phyloP scores from a whole-genome alignment of 2,113 vertebrate species.

The Gavialis gangeticus region DNA sequence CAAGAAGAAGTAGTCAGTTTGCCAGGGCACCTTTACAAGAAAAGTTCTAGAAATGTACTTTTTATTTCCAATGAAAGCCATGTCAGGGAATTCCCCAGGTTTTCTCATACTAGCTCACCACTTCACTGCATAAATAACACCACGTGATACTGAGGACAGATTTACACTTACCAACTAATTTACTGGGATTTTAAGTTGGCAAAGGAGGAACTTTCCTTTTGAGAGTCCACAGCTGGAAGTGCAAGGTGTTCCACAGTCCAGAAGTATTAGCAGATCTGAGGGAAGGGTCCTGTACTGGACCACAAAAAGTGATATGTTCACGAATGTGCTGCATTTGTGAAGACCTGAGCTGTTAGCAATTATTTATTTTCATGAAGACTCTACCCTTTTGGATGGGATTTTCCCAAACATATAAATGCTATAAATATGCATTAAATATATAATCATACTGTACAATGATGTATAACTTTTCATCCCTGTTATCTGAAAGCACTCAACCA shows the following conservation, averaged over 20 bases:
- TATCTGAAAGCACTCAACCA: background rate
- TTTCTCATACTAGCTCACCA: conserved; percentile 22
- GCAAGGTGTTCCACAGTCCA: background rate
- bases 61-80: no score
- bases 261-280: background rate
- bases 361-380: background rate
- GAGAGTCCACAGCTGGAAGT: background rate
- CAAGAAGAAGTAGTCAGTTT: no score
- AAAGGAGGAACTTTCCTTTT: background rate
- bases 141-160: background rate
- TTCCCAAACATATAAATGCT: background rate
- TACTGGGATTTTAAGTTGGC: background rate
- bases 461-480: background rate
- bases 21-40: background rate
- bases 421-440: background rate
- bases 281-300: background rate
- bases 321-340: background rate
- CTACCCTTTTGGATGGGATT: background rate
- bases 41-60: background rate
- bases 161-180: background rate
- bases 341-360: background rate
- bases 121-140: background rate
- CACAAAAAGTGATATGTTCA: background rate
- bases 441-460: background rate
- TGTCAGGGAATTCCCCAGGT: background rate